Base-by-base conservation (phyloP, 2,113 vertebrate genomes). In the Callionymus lyra region DNA sequence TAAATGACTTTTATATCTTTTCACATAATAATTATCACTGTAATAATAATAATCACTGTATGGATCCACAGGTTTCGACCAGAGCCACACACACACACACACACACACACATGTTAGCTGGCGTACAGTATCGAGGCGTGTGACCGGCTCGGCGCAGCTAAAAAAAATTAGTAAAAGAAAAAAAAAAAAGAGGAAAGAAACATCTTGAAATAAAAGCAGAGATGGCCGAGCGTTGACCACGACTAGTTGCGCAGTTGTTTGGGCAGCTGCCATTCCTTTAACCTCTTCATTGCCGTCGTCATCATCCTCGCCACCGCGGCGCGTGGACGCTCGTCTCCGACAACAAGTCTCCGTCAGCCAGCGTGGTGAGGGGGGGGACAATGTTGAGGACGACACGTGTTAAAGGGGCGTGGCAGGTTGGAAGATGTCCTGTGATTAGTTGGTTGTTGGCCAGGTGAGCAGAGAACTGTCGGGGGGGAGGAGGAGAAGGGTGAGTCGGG, bases 371-470 rank as follows among this genome's bases (percentile, higher is more conserved):
- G 38, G 19, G n/a, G 55, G 34, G 13, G 60, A 63, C 50, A 70
- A 61, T 59, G 58, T 18, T 68, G 72, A 70, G 44, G 70, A 69
- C 60, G 62, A 49, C 34, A 14, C 44, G 47, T 56, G 63, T 73
- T 62, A 65, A 65, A 65, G 68, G 63, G 71, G 66, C 38, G 41
- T 69, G 76, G 62, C 63, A 57, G 56, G 63, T 59, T 61, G 74
- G 79, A 77, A 82, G 76, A 74, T 74, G 65, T 61, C 63, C 61
- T 66, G 68, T 74, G 70, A 76, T 72, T 66, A 65, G 70, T 77
- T 61, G 72, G 53, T 54, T 50, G 59, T 54, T n/a, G 41, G 64
- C 67, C 60, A 41, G 47, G 47, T 63, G 44, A 48, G 59, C 51
- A 41, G 52, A 44, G 59, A 63, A 38, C 79, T 81, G 56, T 9